A percentile compares a stretch with the other conserved stretches of the same genome.
Conservation (phyloP, 2,113 vertebrate species). For the Anarhynchus alexandrinus region DNA sequence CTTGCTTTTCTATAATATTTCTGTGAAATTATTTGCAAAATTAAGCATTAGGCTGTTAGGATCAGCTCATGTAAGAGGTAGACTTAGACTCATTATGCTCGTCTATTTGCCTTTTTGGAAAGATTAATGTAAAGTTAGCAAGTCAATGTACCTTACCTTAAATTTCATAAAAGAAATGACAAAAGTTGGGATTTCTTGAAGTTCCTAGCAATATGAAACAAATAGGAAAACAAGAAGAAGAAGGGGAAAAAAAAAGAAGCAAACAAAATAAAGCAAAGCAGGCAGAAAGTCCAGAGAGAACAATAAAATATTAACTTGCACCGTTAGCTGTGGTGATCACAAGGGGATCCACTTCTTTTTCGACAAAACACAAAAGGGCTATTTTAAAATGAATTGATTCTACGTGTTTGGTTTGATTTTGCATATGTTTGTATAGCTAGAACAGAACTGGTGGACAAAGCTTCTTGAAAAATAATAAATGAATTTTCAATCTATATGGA, state of each 20-base stretch:
- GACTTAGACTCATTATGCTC: not conserved
- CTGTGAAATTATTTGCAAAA: not conserved
- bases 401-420: not conserved
- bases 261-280: conserved; percentile 44
- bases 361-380: not conserved
- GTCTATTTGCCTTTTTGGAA: conserved; percentile 72
- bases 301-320: not conserved
- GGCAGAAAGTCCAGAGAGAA: conserved; percentile 18
- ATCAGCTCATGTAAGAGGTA: not conserved
- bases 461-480: not conserved
- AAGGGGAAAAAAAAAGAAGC: not conserved
- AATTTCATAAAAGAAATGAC: conserved; percentile 83
- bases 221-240: conserved; percentile 44
- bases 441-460: not conserved
- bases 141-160: conserved; percentile 80
- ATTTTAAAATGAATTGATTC: not conserved
- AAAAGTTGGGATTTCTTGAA: conserved; percentile 85
- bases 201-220: conserved; percentile 78
- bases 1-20: not conserved
- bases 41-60: not conserved
- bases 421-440: not conserved
- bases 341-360: not conserved
- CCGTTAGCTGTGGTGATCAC: not conserved
- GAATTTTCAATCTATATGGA: not conserved
- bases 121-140: conserved; percentile 6